Evolutionary conservation across 2,113 vertebrate genomes (phyloP).

Genomic region (Ictalurus furcatus): DNA sequence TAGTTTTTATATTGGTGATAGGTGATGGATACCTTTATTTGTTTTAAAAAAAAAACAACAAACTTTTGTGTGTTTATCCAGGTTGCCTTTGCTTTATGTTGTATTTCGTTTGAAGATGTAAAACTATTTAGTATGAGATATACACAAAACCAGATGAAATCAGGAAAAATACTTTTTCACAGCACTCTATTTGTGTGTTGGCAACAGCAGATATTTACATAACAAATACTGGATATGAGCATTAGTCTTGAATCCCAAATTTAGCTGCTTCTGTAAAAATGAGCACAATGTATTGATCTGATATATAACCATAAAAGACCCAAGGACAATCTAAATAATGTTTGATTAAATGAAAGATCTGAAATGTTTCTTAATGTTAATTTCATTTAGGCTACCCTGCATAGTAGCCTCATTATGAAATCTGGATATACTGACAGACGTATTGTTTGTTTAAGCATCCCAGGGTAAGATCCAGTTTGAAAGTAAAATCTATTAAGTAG

Average conservation of each 20-base stretch:
- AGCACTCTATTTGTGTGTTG: background rate
- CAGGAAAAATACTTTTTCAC: no score
- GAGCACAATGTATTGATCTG: background rate
- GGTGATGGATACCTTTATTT: no score
- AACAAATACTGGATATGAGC: background rate
- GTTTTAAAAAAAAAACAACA: no score
- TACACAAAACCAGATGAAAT: no score
- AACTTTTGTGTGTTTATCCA: no score
- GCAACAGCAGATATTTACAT: background rate
- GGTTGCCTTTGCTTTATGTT: no score
- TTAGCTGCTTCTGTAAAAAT: background rate
- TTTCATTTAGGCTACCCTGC: background rate
- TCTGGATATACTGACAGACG: background rate
- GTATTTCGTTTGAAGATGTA: no score
- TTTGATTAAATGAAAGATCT: conserved; percentile 11
- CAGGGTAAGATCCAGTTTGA: background rate
- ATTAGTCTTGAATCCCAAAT: background rate
- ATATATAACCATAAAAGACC: background rate
- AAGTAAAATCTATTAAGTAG: background rate
- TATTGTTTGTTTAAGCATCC: background rate
- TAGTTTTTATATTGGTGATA: no score
- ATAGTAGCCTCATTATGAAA: background rate
- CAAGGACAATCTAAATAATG: conserved; percentile 28
- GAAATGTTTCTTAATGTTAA: background rate
- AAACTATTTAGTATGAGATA: no score